Evolutionary conservation across 2,113 vertebrate species (phyloP), one percentile per base, ranked within the genome.

Genomic region (Xiphorhynchus elegans): DNA sequence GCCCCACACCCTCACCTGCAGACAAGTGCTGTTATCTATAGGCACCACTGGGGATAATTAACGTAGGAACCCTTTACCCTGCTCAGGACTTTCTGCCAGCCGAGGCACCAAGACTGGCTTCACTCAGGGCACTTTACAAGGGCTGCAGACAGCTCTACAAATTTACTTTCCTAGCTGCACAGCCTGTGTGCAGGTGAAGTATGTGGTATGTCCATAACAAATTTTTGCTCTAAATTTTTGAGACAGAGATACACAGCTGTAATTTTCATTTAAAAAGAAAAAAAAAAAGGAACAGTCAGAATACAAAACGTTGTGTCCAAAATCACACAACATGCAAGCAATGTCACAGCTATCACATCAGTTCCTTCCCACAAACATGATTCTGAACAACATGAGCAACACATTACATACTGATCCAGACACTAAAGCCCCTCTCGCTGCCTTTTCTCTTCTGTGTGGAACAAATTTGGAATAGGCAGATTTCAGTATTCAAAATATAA

Each of bases 171-270:
- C 37, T 63, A 62, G 15, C 12, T 40, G 7, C 50, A 53, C 12
- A 39, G 20, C n/a, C 42, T 1, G 0, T 2, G 2, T 0, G 4
- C 11, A 6, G 14, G 25, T 46, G 35, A 79, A 72, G 44, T 25
- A 26, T 0, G 0, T 20, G 4, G 13, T 39, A 4, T 46, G 17
- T 64, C 31, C 17, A 10, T 37, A 70, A 70, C 47, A 42, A 18
- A 69, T 49, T 62, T 59, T 74, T 4, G 3, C 17, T 19, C 6
- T 42, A 14, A 33, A 39, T 44, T 74, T 68, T 64, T 46, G 50
- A 86, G 55, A 29, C 10, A 50, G 14, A 66, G 20, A 17, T 42
- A 56, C 2, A 13, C 17, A 66, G 25, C 9, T 80, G 11, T 37
- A 69, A 26, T 35, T 49, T 18, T 35, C 2, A 23, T 56, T 49